Conservation (phyloP, 1,140 invertebrate genomes). For the Campoletis sonorensis region DNA sequence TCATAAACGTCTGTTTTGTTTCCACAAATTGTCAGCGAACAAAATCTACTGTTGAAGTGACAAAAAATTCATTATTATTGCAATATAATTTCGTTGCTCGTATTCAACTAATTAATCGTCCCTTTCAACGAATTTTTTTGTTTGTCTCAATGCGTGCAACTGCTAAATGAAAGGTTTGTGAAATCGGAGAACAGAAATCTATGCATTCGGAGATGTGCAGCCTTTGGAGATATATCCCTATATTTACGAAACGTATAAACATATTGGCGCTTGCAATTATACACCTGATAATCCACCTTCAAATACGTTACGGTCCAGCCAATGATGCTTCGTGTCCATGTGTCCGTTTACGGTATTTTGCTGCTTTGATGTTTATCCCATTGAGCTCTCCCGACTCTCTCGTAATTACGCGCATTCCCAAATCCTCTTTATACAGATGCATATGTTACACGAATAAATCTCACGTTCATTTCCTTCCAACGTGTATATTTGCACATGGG, state of each 20-base stretch:
- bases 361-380: conserved; percentile 5
- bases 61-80: too few relatives aligned
- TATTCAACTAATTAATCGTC: too few relatives aligned
- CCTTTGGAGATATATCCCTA: too few relatives aligned
- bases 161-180: not conserved
- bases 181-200: not conserved
- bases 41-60: too few relatives aligned
- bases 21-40: too few relatives aligned
- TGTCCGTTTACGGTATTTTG: conserved; percentile 2
- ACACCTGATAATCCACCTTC: not conserved
- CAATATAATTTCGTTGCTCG: too few relatives aligned
- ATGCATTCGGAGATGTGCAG: not conserved
- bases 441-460: not conserved
- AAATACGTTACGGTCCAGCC: not conserved
- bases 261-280: not conserved
- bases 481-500: not conserved
- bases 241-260: too few relatives aligned
- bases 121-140: too few relatives aligned
- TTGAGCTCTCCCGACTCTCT: conserved; percentile 12
- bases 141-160: too few relatives aligned
- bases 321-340: not conserved
- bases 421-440: not conserved
- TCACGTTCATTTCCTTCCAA: not conserved
- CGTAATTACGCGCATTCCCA: conserved; percentile 5
- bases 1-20: too few relatives aligned